Percentiles rank a stretch among this genome's conserved stretches.
phyloP scores from a whole-genome alignment of 2,888 invertebrate species.

The Sarcophaga variegata region DNA sequence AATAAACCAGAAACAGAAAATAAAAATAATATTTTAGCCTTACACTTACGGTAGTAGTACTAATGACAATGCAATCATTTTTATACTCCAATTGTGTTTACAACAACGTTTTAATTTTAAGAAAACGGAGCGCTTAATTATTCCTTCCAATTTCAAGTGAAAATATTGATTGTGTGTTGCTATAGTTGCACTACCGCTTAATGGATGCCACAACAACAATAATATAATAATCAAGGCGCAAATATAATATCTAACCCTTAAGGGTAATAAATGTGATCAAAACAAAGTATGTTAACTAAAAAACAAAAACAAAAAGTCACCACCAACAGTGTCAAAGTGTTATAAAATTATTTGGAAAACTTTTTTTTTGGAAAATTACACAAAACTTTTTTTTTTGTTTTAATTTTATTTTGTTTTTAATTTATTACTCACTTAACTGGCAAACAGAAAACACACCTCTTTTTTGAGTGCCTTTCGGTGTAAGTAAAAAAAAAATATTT shows the following conservation, averaged over 20 bases:
- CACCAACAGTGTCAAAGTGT: conserved; percentile 5
- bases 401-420: neutral
- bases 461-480: too few species aligned
- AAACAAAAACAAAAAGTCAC: conserved; percentile 7
- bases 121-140: too few species aligned
- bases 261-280: too few species aligned
- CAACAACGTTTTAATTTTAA: conserved; percentile 4
- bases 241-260: too few species aligned
- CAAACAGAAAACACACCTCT: too few species aligned
- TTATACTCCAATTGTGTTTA: conserved; percentile 44
- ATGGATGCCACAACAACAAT: neutral
- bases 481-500: too few species aligned
- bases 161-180: conserved; percentile 51
- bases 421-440: neutral
- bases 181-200: conserved; percentile 36
- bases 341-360: too few species aligned
- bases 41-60: neutral
- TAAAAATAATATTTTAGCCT: neutral
- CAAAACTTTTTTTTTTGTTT: neutral
- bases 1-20: neutral
- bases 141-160: conserved; percentile 17
- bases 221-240: neutral
- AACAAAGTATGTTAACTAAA: neutral
- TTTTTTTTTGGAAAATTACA: neutral
- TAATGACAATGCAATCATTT: conserved; percentile 45